A percentile compares a stretch with the other conserved stretches of the same genome.
Conservation (phyloP, 2,888 invertebrate genomes). For the Tachina lurida region DNA sequence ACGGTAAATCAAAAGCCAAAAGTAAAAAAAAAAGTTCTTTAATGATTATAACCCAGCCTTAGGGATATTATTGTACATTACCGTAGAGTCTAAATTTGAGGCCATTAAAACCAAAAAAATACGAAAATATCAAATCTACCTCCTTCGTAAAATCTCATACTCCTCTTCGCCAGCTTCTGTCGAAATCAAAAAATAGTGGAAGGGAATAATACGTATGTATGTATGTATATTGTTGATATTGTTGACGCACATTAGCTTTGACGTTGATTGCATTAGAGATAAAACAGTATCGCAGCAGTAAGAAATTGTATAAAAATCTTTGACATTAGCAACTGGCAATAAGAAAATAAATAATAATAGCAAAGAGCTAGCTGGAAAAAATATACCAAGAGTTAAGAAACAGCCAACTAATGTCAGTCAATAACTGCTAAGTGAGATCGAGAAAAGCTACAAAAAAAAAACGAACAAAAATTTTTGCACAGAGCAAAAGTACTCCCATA, state of each 20-base stretch:
- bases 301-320: constrained; percentile 68
- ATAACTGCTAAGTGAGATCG: constrained; percentile 51
- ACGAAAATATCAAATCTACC: constrained; percentile 30
- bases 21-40: constrained; percentile 21
- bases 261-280: constrained; percentile 72
- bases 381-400: constrained; percentile 30
- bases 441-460: constrained; percentile 24
- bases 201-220: background rate
- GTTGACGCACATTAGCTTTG: constrained; percentile 72
- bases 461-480: background rate
- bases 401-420: constrained; percentile 68
- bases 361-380: constrained; percentile 24
- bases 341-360: constrained; percentile 59
- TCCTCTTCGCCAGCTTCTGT: constrained; percentile 17
- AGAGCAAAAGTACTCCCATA: constrained; percentile 39
- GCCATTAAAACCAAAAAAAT: constrained; percentile 58
- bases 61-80: constrained; percentile 60
- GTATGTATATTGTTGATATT: constrained; percentile 53
- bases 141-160: constrained; percentile 47
- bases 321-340: constrained; percentile 68
- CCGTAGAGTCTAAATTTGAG: constrained; percentile 53
- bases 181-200: background rate
- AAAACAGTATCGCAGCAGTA: constrained; percentile 57
- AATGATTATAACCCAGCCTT: constrained; percentile 63
- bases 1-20: constrained; percentile 39